Evolutionary conservation across 2,888 invertebrate genomes (phyloP).

Genomic region (Leptopterna dolabrata): DNA sequence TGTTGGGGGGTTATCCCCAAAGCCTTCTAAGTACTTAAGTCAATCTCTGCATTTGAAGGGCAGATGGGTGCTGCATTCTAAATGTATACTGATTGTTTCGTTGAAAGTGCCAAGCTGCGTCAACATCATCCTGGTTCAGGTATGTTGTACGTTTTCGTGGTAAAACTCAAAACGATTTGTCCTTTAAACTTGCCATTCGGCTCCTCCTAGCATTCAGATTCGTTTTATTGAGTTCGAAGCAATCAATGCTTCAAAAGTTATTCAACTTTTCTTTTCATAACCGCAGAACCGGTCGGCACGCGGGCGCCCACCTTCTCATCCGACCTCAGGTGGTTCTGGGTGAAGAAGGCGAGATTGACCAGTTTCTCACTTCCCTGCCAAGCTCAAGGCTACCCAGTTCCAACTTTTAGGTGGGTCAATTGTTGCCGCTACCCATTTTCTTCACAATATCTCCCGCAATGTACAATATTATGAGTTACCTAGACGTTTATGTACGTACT

Average conservation of each 20-base stretch:
- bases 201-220: neutral
- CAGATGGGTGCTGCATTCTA: too few species aligned
- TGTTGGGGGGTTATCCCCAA: too few species aligned
- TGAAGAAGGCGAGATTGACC: slow-evolving; percentile 58
- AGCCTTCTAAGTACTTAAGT: too few species aligned
- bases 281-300: slow-evolving; percentile 33
- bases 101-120: too few species aligned
- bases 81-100: too few species aligned
- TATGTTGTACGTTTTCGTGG: too few species aligned
- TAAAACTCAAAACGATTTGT: neutral
- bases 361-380: slow-evolving; percentile 67
- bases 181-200: neutral
- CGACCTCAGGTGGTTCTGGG: slow-evolving; percentile 52
- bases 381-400: slow-evolving; percentile 73
- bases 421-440: neutral
- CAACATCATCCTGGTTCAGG: too few species aligned
- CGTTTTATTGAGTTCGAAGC: neutral
- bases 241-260: neutral
- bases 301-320: slow-evolving; percentile 35
- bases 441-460: too few species aligned
- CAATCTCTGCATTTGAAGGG: too few species aligned
- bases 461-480: too few species aligned
- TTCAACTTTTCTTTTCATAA: neutral
- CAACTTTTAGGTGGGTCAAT: slow-evolving; percentile 68
- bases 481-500: too few species aligned